These are phyloP conservation scores for Gallinago solitaria DNA, from an alignment of 2,797 vertebrate genomes.

Conservation along the genomic window DNA sequence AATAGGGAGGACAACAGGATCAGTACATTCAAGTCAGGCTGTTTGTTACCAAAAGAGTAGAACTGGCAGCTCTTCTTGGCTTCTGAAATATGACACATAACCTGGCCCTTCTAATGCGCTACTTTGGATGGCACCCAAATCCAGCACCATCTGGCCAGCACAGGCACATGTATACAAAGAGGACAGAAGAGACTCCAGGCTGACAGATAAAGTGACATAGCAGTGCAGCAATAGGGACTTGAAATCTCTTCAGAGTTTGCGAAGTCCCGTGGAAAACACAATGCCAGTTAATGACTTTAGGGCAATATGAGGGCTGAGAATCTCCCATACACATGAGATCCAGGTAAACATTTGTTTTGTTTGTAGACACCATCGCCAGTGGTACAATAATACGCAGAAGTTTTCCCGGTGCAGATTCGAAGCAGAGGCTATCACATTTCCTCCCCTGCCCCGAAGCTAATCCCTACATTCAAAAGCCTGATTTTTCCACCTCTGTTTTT, in stretches of 20 bases:
- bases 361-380: background rate
- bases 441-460: background rate
- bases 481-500: background rate
- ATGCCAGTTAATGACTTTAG: background rate
- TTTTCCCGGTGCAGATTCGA: background rate
- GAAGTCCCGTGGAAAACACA: background rate
- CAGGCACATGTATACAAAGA: conserved; percentile 51
- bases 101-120: conserved; percentile 22
- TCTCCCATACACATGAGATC: background rate
- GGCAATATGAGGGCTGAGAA: background rate
- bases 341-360: background rate
- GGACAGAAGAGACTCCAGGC: conserved; percentile 34
- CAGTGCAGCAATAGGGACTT: background rate
- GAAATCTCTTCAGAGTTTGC: background rate
- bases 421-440: background rate
- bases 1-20: background rate
- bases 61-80: conserved; percentile 38
- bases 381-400: background rate
- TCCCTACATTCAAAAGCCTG: background rate
- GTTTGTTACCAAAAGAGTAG: conserved; percentile 8
- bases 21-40: conserved; percentile 40
- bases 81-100: conserved; percentile 42
- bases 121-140: conserved; percentile 72
- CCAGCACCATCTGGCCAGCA: conserved; percentile 79
- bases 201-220: conserved; percentile 5